Evolutionary conservation across 2,797 vertebrate species (phyloP).

Genomic region (Fistularia tabacaria): DNA sequence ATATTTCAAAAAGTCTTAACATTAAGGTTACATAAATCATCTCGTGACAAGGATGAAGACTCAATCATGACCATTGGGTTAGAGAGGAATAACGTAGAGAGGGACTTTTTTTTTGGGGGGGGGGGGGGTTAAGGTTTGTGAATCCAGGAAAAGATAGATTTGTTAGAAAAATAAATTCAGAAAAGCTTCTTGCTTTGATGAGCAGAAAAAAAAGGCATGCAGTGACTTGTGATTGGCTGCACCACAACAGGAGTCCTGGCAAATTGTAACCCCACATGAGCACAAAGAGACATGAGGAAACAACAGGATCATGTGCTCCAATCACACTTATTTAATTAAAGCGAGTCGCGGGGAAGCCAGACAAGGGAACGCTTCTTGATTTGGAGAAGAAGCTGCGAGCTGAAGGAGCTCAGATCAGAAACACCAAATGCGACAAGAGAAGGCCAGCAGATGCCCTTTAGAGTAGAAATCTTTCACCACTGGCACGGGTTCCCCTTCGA

Average conservation of each 20-base stretch:
- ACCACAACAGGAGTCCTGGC: background rate
- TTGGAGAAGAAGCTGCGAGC: conserved; percentile 9
- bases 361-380: conserved; percentile 10
- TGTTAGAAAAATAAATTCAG: no score
- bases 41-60: no score
- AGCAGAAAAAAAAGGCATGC: background rate
- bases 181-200: no score
- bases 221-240: background rate
- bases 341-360: conserved; percentile 13
- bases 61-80: no score
- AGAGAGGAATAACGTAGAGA: no score
- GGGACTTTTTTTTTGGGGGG: no score
- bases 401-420: conserved; percentile 2
- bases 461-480: background rate
- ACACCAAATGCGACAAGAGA: background rate
- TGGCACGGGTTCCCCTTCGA: no score
- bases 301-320: conserved; percentile 49
- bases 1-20: no score
- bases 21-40: no score
- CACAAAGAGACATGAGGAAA: conserved; percentile 10
- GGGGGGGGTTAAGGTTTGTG: no score
- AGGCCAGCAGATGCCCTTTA: conserved; percentile 14
- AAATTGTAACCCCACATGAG: conserved; percentile 21
- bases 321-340: conserved; percentile 53
- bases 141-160: no score